Base-by-base conservation (phyloP, 2,797 vertebrate genomes). In the Semotilus atromaculatus region DNA sequence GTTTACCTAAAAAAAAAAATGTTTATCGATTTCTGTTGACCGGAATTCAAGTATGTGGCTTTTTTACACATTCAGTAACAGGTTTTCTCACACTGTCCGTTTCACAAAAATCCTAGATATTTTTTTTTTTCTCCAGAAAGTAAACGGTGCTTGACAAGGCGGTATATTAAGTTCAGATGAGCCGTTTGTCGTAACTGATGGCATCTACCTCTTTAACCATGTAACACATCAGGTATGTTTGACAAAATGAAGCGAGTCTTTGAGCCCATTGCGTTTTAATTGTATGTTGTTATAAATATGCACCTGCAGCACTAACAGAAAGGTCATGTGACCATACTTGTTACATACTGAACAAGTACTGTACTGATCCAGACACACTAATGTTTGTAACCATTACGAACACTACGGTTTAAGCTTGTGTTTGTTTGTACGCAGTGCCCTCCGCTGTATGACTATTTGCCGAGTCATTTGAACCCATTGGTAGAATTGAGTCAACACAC, bases 191-290 rank as follows among this genome's bases (percentile, higher is more conserved):
- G 73, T 53, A 45, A 77, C 74, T 43, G 66, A 45, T 76, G n/a
- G 14, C 83, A 86, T 86, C 88, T 89, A 89, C 88, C 88, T 89
- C 88, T 88, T 67, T 43, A 77, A 58, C 18, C 75, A 60, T 72
- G 48, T 51, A 34, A 74, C 40, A 23, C 23, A 64, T 88, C 83
- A 62, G 81, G 74, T 83, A 43, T 79, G 18, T 71, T 72, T 23
- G n/a, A 53, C 34, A 64, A 71, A 73, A 38, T 70, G 62, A 86
- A 81, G 43, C 23, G 3, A 48, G 83, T 72, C 67, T 71, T 77
- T 76, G 38, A 84, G 53, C 38, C 53, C 40, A 48, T 10, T 62
- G 66, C 75, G 13, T 45, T 70, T 76, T 21, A 38, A 68, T 77
- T 40, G 34, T 53, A 31, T 64, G 40, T 60, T 78, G 43, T 83